Evolutionary conservation across 2,888 invertebrate genomes (phyloP).

Genomic region (Platerodrilus igneus): DNA sequence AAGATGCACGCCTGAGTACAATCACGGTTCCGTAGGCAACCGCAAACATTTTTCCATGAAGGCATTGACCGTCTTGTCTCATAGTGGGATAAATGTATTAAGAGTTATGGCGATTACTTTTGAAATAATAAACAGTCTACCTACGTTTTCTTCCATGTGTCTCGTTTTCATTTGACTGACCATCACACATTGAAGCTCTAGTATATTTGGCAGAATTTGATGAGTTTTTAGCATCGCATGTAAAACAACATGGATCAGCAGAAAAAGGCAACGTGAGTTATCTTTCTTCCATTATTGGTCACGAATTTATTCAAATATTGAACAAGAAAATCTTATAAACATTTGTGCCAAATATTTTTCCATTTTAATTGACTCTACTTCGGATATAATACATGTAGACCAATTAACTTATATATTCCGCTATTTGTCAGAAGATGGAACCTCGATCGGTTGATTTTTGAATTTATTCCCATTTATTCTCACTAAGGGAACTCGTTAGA

Average conservation of each 20-base stretch:
- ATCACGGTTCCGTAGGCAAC: too few relatives aligned
- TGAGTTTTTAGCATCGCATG: conserved; percentile 5
- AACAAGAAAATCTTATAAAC: conserved; percentile 5
- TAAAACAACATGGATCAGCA: conserved; percentile 6
- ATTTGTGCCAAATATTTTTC: conserved; percentile 21
- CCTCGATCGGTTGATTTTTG: conserved; percentile 22
- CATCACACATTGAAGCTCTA: background rate
- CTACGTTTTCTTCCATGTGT: too few relatives aligned
- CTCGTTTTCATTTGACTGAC: too few relatives aligned
- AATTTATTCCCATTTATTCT: conserved; percentile 27
- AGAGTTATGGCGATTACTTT: too few relatives aligned
- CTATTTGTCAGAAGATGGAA: conserved; percentile 14
- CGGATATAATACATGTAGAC: too few relatives aligned
- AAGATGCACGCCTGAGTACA: too few relatives aligned
- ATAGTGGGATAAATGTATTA: too few relatives aligned
- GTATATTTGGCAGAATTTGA: background rate
- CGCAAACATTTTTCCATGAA: too few relatives aligned
- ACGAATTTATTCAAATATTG: conserved; percentile 19
- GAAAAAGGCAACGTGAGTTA: conserved; percentile 13
- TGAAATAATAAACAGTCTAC: too few relatives aligned
- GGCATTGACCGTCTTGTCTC: too few relatives aligned
- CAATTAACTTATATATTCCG: too few relatives aligned
- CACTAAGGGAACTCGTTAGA: conserved; percentile 24
- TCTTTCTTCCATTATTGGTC: conserved; percentile 13
- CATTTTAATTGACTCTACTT: conserved; percentile 21